These are phyloP conservation scores for Volucella zonaria DNA, from an alignment of 2,888 invertebrate genomes.

Conservation along the genomic window DNA sequence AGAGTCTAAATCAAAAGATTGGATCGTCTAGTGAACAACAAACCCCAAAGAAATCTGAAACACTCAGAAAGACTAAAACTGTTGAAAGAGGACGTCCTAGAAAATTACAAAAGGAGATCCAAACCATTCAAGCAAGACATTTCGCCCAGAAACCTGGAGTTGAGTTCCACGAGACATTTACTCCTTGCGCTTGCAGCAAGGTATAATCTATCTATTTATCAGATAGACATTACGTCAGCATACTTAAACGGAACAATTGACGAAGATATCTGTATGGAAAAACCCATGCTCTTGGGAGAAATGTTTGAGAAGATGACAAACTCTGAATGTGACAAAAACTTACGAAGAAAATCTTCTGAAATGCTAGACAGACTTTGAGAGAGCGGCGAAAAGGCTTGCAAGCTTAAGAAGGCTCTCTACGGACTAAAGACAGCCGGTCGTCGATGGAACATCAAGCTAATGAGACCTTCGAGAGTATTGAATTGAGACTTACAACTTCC, in stretches of 20 bases:
- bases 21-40: too few relatives aligned
- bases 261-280: too few relatives aligned
- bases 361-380: background rate
- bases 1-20: too few relatives aligned
- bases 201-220: too few relatives aligned
- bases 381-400: background rate
- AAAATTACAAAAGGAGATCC: background rate
- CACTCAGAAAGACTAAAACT: constrained; percentile 22
- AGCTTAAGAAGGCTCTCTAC: background rate
- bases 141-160: background rate
- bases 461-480: constrained; percentile 3
- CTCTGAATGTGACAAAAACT: too few relatives aligned
- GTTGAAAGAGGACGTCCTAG: constrained; percentile 15
- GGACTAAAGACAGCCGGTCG: background rate
- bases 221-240: too few relatives aligned
- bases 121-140: background rate
- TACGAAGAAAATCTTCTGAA: too few relatives aligned
- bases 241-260: too few relatives aligned
- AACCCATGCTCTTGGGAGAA: background rate
- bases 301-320: too few relatives aligned
- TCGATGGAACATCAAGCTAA: background rate
- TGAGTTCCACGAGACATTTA: background rate
- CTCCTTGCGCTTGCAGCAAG: too few relatives aligned
- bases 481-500: background rate
- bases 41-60: background rate